Percentiles rank a stretch among this genome's conserved stretches.
These are phyloP conservation scores for Bufo bufo DNA, from an alignment of 2,113 vertebrate species.

Conservation along the genomic window DNA sequence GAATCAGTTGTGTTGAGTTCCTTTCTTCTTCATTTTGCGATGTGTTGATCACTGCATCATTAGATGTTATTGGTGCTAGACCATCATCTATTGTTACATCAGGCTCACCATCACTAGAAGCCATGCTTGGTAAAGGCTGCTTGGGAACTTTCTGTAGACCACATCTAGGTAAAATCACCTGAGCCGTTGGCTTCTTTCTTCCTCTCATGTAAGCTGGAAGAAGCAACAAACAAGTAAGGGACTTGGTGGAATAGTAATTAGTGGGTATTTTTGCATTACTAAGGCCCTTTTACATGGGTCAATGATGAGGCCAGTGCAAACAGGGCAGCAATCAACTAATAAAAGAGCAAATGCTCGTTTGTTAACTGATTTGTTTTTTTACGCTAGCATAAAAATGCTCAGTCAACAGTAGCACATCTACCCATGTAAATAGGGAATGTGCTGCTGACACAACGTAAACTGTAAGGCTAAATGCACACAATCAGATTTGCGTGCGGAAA, in stretches of 20 bases:
- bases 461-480: no score
- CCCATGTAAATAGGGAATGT: no score
- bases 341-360: no score
- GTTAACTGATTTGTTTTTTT: no score
- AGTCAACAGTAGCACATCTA: no score
- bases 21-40: background rate
- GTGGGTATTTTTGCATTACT: background rate
- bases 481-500: no score
- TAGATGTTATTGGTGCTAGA: background rate
- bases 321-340: no score
- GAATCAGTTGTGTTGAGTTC: background rate
- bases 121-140: background rate
- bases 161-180: background rate
- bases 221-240: slow-evolving; percentile 24
- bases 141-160: background rate
- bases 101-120: slow-evolving; percentile 51
- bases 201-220: slow-evolving; percentile 55
- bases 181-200: background rate
- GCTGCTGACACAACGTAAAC: no score
- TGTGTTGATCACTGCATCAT: background rate
- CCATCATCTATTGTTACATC: background rate
- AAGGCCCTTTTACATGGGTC: no score
- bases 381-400: no score
- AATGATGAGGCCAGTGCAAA: no score
- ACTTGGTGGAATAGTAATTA: background rate